Conservation (phyloP, 1,140 invertebrate genomes). For the Leucophenga varia region DNA sequence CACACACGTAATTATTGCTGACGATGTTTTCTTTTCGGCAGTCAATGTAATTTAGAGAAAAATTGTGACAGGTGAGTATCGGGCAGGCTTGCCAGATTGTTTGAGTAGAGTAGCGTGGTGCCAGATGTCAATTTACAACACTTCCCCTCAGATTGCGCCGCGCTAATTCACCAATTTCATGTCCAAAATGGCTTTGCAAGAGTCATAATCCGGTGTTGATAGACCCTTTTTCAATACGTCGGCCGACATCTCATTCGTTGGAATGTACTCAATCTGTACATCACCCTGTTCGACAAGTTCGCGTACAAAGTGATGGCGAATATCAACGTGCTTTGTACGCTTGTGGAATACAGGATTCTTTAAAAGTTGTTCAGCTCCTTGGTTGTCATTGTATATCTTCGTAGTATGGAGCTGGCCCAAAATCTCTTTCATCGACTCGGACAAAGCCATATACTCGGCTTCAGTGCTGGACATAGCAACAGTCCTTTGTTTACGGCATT, state of each 20-base stretch:
- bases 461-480: constrained; percentile 48
- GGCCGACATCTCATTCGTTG: constrained; percentile 19
- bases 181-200: too few relatives aligned
- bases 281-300: constrained; percentile 20
- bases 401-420: neutral
- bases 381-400: constrained; percentile 45
- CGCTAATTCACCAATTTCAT: too few relatives aligned
- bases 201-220: too few relatives aligned
- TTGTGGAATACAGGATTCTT: constrained; percentile 53
- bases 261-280: constrained; percentile 21
- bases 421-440: constrained; percentile 26
- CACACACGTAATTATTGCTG: too few relatives aligned
- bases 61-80: too few relatives aligned
- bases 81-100: too few relatives aligned
- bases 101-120: too few relatives aligned
- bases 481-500: too few relatives aligned
- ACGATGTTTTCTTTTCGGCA: too few relatives aligned
- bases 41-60: too few relatives aligned
- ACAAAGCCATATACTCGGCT: constrained; percentile 52
- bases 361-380: constrained; percentile 47
- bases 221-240: constrained; percentile 14
- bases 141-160: too few relatives aligned
- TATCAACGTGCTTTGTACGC: constrained; percentile 42
- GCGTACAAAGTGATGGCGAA: constrained; percentile 30
- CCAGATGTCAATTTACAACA: too few relatives aligned